Evolutionary conservation across 2,888 invertebrate genomes (phyloP), one percentile per base, ranked within the genome.

Genomic region (Petrolisthes cinctipes): DNA sequence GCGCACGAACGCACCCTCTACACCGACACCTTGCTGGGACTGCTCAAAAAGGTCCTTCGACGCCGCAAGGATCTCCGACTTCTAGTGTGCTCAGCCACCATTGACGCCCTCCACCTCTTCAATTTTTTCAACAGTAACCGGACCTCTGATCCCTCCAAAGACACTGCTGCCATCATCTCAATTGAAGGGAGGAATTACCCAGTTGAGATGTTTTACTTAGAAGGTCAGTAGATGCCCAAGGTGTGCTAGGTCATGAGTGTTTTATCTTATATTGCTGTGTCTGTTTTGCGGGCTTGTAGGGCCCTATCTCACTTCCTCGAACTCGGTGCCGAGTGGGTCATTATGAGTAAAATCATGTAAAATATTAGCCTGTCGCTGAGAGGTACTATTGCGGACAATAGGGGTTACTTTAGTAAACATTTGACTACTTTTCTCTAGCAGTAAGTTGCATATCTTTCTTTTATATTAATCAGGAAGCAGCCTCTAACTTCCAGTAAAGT

Each of bases 1-100:
- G 98, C 98, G 0, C 99, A 99, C 92, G 99, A 99, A 93, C 94
- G 99, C 76, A 97, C 97, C 0, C 94, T 97, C 82, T 95, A 98
- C 92, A 98, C 98, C 0, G 99, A 99, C 92, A 96, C 99, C 66
- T 94, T 98, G 0, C 95, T 99, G 94, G 99, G 99, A 0, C 94
- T 99, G 0, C 92, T 99, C 85, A 97, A 98, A 92, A 99, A 99
- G 94, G 97, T 99, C 90, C 93, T 96, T 6, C 84, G 96, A 95
- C 97, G 97, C 94, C 95, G 98, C 7, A 95, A 95, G 91, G 96
- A 96, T 90, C 93, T 99, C 0, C 95, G 96, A 91, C 92, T 99
- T 0, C 95, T 99, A 3, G 95, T 99, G 54, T 97, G 98, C 0
- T 99, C 99, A 0, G 99, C 99, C 0, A 99, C 99, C 0, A 95